A percentile compares a stretch with the other conserved stretches of the same genome.
Conservation (phyloP, 2,113 vertebrate genomes). For the Phaethornis superciliosus region DNA sequence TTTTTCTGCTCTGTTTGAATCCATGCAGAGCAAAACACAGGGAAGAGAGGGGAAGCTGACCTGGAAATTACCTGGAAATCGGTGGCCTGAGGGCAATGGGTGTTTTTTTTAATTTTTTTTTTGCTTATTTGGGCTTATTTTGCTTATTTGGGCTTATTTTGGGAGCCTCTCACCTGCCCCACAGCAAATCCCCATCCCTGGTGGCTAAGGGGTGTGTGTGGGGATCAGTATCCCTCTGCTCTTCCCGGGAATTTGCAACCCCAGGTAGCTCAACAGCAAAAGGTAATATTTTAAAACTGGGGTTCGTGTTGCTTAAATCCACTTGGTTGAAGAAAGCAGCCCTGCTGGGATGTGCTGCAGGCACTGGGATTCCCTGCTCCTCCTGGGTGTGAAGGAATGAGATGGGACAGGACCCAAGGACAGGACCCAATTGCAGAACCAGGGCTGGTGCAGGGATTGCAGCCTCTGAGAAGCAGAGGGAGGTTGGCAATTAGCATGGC, state of each 20-base stretch:
- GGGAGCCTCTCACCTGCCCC: rapidly evolving
- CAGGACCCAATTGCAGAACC: neutral
- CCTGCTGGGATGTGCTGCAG: neutral
- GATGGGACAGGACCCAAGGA: neutral
- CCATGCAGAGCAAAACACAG: neutral
- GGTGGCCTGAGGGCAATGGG: neutral
- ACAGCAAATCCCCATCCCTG: rapidly evolving
- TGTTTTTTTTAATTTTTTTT: neutral
- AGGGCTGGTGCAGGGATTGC: neutral
- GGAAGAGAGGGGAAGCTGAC: neutral
- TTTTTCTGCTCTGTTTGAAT: neutral
- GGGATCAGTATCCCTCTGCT: neutral
- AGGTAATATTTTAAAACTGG: neutral
- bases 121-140: neutral
- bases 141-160: neutral
- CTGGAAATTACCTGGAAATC: neutral
- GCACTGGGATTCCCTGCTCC: neutral
- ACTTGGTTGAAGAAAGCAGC: neutral
- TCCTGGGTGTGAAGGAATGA: rapidly evolving
- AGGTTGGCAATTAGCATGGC: neutral
- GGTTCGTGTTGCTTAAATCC: neutral
- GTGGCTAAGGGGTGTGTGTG: neutral
- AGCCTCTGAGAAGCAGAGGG: neutral
- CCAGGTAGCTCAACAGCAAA: neutral
- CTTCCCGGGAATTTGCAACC: neutral